These are phyloP conservation scores for Meriones unguiculatus DNA, from an alignment of 2,113 vertebrate species.

Conservation along the genomic window DNA sequence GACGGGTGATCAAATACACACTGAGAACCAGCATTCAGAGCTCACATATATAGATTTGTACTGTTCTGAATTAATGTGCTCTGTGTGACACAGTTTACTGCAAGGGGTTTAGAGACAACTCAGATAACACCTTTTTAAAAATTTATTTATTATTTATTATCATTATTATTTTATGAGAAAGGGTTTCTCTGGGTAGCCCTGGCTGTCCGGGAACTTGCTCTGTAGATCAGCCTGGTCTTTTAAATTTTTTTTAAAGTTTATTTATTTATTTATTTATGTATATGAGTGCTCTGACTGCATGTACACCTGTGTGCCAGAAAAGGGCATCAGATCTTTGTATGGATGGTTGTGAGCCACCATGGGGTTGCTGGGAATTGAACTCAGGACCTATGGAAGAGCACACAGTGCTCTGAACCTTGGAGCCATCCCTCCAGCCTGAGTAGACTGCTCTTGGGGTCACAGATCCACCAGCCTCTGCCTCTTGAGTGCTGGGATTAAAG, in stretches of 20 bases:
- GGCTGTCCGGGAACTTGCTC: background rate
- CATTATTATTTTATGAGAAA: background rate
- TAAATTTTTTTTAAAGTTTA: no score
- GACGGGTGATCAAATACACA: background rate
- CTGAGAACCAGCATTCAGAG: background rate
- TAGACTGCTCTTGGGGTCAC: no score
- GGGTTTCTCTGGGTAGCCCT: background rate
- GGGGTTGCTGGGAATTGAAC: no score
- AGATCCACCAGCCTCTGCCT: background rate
- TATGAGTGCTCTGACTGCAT: no score
- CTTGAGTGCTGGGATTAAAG: background rate
- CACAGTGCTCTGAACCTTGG: no score
- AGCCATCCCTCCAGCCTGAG: no score
- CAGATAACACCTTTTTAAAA: background rate
- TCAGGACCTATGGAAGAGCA: no score
- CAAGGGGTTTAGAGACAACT: background rate
- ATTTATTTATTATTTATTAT: background rate
- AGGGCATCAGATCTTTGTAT: no score
- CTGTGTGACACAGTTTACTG: background rate
- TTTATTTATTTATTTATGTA: no score
- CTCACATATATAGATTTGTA: background rate
- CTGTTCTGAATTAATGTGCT: background rate
- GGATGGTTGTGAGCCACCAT: no score
- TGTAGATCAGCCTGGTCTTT: background rate
- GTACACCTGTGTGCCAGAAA: no score